These are phyloP conservation scores for Puntigrus tetrazona DNA, from an alignment of 2,113 vertebrate genomes.

Conservation along the genomic window DNA sequence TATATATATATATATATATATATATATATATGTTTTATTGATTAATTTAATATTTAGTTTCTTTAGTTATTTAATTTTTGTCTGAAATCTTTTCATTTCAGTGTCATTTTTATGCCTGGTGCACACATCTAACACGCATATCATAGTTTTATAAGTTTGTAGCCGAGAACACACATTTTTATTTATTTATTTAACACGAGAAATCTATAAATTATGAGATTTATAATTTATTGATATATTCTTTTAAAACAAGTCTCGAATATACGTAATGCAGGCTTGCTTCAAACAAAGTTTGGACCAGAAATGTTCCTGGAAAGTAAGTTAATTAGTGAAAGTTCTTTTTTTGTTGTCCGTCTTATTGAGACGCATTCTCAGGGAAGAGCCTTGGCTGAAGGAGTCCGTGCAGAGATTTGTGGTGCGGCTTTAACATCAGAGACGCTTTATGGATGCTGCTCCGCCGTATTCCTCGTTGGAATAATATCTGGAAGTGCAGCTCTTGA, in stretches of 20 bases:
- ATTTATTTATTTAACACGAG: neutral
- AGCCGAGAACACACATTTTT: no score
- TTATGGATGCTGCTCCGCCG: neutral
- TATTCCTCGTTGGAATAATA: constrained; percentile 3
- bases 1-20: no score
- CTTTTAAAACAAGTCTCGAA: neutral
- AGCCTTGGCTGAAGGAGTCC: neutral
- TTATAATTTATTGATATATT: neutral
- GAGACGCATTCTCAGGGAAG: neutral
- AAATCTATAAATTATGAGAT: neutral
- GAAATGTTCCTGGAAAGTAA: neutral
- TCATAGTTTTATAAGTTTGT: no score
- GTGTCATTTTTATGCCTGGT: no score
- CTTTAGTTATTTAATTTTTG: no score
- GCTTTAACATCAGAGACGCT: neutral
- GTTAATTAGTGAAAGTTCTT: neutral
- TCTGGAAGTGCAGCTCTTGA: constrained; percentile 16
- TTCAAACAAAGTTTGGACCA: neutral
- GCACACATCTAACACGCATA: no score
- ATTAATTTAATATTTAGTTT: no score
- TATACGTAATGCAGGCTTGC: neutral
- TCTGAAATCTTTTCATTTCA: no score
- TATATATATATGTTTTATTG: no score
- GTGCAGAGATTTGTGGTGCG: neutral
- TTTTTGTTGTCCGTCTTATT: neutral